phyloP scores from a whole-genome alignment of 2,797 vertebrate species.

The Alauda arvensis region DNA sequence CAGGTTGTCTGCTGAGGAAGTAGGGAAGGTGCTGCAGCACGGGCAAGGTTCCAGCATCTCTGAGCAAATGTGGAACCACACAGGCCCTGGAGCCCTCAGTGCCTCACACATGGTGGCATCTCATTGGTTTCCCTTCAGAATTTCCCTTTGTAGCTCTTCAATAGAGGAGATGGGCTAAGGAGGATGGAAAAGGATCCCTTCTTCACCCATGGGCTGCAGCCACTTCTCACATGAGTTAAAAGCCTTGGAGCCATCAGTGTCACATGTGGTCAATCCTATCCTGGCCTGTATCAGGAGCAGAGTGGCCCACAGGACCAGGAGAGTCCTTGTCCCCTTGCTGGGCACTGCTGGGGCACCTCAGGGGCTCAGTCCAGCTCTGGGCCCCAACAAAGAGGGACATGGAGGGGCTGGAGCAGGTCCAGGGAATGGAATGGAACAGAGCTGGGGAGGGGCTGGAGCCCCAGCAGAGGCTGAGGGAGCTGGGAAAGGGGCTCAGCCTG shows the following conservation, averaged over 20 bases:
- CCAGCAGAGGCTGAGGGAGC: not conserved
- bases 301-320: not conserved
- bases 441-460: not conserved
- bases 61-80: not conserved
- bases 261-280: not conserved
- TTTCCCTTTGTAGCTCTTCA: not conserved
- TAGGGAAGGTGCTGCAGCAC: not conserved
- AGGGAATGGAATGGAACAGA: rapidly evolving
- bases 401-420: rapidly evolving
- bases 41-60: not conserved
- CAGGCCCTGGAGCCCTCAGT: not conserved
- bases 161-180: not conserved
- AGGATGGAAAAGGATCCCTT: not conserved
- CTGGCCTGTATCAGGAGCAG: not conserved
- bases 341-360: not conserved
- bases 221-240: rapidly evolving
- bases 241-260: not conserved
- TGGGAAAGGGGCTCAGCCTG: not conserved
- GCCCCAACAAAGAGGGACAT: rapidly evolving
- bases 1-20: not conserved
- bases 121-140: not conserved
- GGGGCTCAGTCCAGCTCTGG: not conserved
- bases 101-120: not conserved
- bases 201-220: not conserved
- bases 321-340: not conserved